These are phyloP conservation scores for Drosophila micromelanica DNA, from an alignment of 1,140 invertebrate genomes.

Conservation along the genomic window DNA sequence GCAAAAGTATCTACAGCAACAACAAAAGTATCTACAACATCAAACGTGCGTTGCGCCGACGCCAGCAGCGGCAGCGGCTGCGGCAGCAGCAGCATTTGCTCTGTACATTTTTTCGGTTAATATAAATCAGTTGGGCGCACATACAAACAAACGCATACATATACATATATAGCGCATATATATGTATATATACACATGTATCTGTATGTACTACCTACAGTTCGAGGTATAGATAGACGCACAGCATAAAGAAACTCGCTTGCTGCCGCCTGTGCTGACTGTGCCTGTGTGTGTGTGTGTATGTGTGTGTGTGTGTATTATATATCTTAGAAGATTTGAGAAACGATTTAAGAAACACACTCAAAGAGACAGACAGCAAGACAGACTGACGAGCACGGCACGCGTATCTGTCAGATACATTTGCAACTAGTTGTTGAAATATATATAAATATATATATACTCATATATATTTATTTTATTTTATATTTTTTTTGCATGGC, in stretches of 20 bases:
- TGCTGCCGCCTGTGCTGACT: conserved; percentile 2
- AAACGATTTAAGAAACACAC: conserved; percentile 39
- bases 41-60: conserved; percentile 71
- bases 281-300: neutral
- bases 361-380: neutral
- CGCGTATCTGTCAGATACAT: conserved; percentile 73
- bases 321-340: conserved; percentile 50
- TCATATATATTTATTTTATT: conserved; percentile 18
- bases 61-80: conserved; percentile 15
- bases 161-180: neutral
- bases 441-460: conserved; percentile 1
- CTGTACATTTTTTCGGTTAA: conserved; percentile 73
- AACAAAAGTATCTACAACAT: conserved; percentile 76
- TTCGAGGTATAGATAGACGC: conserved; percentile 41
- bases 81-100: conserved; percentile 46
- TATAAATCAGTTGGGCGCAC: conserved; percentile 72
- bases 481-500: conserved; percentile 54
- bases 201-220: conserved; percentile 29
- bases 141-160: conserved; percentile 1
- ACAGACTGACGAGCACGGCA: conserved; percentile 33
- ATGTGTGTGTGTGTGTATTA: conserved; percentile 1
- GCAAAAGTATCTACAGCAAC: conserved; percentile 15
- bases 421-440: conserved; percentile 26
- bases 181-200: conserved; percentile 19
- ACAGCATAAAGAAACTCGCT: conserved; percentile 49